Base-by-base conservation (phyloP, 2,888 invertebrate genomes). In the Drosophila anomalipes region DNA sequence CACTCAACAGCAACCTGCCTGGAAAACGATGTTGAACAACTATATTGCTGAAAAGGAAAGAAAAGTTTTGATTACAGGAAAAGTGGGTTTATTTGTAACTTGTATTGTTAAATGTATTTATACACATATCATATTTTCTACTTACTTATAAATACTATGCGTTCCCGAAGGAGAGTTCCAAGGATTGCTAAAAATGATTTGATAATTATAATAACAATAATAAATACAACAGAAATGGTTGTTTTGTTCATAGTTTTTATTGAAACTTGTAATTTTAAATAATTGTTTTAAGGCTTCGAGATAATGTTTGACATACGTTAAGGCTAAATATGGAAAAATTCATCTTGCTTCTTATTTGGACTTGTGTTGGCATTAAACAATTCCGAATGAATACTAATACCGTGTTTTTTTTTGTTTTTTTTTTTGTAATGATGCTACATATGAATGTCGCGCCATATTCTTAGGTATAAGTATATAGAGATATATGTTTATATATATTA, bases 291-390 rank as follows among this genome's bases (percentile, higher is more conserved):
- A 89, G 87, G 90, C 90, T 84, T 84, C 66, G 81, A 90, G 74
- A 90, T 81, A 85, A 88, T 86, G 89, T 79, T 88, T 81, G 73
- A 80, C 77, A 80, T 72, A 69, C 41, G 63, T 86, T 91, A 86
- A 89, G 86, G 79, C 83, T 90, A 90, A 81, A 81, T 76, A 91
- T 91, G 86, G 83, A 88, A 89, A 90, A 90, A 56, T 75, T 73
- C 51, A 51, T 59, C 64, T 78, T 73, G 75, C 78, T 87, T 73
- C 72, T 77, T 77, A 70, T 80, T 73, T 75, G 89, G 69, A 68
- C 79, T 73, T 74, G 60, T 65, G 49, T 69, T 39, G 60, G 70
- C 70, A 71, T 73, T 70, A 73, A 78, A 86, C 54, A 81, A 67
- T 65, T 33, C 70, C 62, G 54, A 67, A 74, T 75, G 70, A 70